phyloP scores from a whole-genome alignment of 2,113 vertebrate species.

The Periophthalmus modestus region DNA sequence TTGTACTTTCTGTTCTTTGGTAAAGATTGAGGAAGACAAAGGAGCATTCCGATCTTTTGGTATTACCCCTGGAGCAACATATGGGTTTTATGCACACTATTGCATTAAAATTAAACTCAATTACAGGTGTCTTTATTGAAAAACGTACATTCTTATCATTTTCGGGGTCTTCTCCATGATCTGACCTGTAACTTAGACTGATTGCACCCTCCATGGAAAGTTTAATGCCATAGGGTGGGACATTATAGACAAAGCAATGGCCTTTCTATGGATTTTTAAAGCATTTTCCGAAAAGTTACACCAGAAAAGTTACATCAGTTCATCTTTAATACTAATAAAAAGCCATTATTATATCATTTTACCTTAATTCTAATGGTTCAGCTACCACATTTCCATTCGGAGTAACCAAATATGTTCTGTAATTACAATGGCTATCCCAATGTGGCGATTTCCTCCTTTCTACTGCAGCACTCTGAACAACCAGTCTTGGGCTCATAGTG shows the following conservation, averaged over 20 bases:
- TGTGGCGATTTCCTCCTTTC: slow-evolving; percentile 10
- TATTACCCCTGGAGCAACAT: background rate
- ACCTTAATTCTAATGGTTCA: background rate
- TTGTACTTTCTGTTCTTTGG: background rate
- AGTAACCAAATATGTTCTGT: slow-evolving; percentile 13
- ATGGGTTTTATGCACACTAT: no score
- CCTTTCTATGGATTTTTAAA: no score
- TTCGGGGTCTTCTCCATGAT: no score
- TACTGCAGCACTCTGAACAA: slow-evolving; percentile 16
- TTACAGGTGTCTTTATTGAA: no score
- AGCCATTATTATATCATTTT: background rate
- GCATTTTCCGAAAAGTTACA: no score
- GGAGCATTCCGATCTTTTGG: background rate
- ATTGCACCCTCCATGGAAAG: no score
- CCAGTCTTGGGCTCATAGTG: slow-evolving; percentile 19
- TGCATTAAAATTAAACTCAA: no score
- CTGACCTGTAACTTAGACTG: no score
- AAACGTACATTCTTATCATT: no score
- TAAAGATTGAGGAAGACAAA: background rate
- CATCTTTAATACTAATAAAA: background rate
- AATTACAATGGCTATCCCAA: slow-evolving; percentile 17
- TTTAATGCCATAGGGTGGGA: no score
- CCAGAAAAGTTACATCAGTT: no score
- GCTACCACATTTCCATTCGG: background rate
- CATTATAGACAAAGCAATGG: no score